These are phyloP conservation scores for Neoarius graeffei DNA, from an alignment of 2,113 vertebrate genomes.

Conservation along the genomic window DNA sequence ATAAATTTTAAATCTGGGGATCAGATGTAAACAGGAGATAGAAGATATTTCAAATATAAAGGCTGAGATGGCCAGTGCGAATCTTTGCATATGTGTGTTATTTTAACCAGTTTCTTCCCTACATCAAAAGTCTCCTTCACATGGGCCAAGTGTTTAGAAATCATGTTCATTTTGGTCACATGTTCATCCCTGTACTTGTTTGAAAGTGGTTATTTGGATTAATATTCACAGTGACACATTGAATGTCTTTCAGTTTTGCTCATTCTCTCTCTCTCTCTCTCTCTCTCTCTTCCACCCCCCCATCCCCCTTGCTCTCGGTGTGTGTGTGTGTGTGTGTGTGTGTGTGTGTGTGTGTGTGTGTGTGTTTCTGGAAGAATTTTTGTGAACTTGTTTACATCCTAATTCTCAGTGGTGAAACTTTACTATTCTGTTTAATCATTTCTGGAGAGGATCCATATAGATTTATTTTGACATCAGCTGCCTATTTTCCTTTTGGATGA, in stretches of 20 bases:
- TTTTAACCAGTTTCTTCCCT: background rate
- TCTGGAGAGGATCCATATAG: conserved; percentile 74
- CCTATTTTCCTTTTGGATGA: conserved; percentile 69
- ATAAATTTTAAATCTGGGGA: background rate
- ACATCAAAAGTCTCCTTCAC: background rate
- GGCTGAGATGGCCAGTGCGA: background rate
- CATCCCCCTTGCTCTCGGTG: background rate
- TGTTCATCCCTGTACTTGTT: background rate
- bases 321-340: conserved; percentile 52
- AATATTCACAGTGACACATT: background rate
- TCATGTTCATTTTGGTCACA: background rate
- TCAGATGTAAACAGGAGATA: background rate
- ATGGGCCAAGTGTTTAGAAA: background rate
- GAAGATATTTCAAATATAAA: background rate
- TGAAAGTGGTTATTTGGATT: background rate
- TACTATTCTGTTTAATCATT: conserved; percentile 82
- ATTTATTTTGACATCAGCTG: conserved; percentile 78
- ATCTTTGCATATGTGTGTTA: background rate
- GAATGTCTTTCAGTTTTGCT: background rate
- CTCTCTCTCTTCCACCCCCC: background rate
- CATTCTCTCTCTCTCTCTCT: background rate
- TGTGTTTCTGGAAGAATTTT: conserved; percentile 69
- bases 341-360: conserved; percentile 47
- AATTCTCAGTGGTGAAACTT: conserved; percentile 75
- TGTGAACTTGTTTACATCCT: conserved; percentile 77